Conservation (phyloP, 2,113 vertebrate species). For the Centrocercus urophasianus region DNA sequence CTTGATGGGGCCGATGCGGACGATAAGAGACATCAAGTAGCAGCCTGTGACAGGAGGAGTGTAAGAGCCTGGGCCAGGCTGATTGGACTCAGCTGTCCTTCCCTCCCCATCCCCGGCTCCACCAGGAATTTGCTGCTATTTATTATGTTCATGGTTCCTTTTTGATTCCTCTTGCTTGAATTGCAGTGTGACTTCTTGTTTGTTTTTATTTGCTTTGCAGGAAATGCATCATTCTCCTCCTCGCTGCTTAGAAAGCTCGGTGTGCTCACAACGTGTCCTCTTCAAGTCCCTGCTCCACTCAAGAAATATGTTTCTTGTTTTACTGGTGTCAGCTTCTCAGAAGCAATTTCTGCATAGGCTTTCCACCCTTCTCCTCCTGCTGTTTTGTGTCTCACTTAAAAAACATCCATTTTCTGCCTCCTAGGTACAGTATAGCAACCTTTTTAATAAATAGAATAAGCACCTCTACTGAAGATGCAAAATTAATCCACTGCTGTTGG, state of each 20-base stretch:
- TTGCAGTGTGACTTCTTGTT: accelerated
- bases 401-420: neutral
- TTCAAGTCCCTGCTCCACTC: neutral
- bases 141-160: neutral
- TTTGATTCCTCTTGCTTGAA: neutral
- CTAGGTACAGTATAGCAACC: neutral
- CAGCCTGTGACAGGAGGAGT: slow-evolving; percentile 27
- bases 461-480: neutral
- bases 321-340: neutral
- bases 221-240: neutral
- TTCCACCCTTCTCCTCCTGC: slow-evolving; percentile 33
- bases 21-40: slow-evolving; percentile 63
- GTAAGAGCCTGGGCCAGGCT: neutral
- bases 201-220: neutral
- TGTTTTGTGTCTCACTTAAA: slow-evolving; percentile 35
- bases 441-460: neutral
- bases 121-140: neutral
- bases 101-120: neutral
- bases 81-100: slow-evolving; percentile 54
- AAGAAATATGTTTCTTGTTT: slow-evolving; percentile 64
- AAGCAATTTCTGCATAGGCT: slow-evolving; percentile 46
- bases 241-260: accelerated
- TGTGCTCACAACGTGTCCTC: accelerated
- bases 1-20: neutral
- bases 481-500: neutral